phyloP scores from a whole-genome alignment of 2,888 invertebrate genomes.

The Philopedon plagiatum region DNA sequence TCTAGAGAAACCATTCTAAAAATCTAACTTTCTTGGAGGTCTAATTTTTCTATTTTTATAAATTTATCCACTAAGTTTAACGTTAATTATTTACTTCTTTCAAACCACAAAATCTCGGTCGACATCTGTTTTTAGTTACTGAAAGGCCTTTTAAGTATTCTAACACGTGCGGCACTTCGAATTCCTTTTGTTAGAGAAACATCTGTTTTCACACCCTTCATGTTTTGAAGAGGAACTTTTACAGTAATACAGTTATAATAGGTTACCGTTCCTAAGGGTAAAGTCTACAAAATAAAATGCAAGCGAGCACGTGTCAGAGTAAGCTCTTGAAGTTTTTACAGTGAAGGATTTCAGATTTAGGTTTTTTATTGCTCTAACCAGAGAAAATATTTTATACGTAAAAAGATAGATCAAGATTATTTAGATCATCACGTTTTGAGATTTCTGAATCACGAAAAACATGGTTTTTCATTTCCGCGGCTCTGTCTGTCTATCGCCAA shows the following conservation, averaged over 20 bases:
- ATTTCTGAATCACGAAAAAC: too few species aligned
- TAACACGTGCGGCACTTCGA: constrained; percentile 16
- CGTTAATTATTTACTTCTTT: constrained; percentile 5
- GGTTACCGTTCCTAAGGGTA: background rate
- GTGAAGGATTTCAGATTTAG: too few species aligned
- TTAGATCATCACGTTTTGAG: too few species aligned
- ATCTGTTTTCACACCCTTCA: constrained; percentile 9
- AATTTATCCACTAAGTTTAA: background rate
- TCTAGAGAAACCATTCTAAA: background rate
- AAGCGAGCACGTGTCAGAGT: too few species aligned
- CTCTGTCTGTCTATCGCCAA: too few species aligned
- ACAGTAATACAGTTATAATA: background rate
- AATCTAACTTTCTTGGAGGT: constrained; percentile 1
- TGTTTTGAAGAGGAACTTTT: background rate
- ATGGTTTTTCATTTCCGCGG: too few species aligned
- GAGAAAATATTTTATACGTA: too few species aligned
- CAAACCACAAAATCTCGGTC: constrained; percentile 4
- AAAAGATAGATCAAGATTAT: too few species aligned
- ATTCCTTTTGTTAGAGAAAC: background rate
- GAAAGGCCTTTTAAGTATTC: constrained; percentile 13
- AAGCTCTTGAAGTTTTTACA: too few species aligned
- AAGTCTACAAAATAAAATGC: too few species aligned
- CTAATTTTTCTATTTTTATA: constrained; percentile 11
- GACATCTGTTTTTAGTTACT: constrained; percentile 7
- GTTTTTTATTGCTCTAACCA: too few species aligned